Evolutionary conservation across 2,888 invertebrate species (phyloP).

Genomic region (Helleia helle): DNA sequence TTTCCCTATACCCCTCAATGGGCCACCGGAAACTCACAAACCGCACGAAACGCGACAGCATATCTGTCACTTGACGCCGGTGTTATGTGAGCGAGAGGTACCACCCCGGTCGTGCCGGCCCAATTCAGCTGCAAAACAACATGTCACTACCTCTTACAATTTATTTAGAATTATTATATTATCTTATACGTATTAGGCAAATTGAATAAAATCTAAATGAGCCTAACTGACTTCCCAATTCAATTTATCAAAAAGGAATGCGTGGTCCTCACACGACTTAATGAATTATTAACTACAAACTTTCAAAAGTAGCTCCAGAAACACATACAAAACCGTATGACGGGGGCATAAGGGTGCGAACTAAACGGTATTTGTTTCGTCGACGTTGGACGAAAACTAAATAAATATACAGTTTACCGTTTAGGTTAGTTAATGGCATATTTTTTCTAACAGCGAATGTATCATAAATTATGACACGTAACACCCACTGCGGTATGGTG

Average conservation of each 20-base stretch:
- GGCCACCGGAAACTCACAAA: no score
- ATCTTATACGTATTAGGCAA: no score
- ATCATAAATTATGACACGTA: constrained; percentile 61
- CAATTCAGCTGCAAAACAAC: no score
- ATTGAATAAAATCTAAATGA: constrained; percentile 23
- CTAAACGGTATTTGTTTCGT: constrained; percentile 17
- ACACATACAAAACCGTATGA: constrained; percentile 5
- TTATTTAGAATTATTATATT: no score
- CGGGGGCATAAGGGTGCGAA: constrained; percentile 12
- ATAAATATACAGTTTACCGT: constrained; percentile 62
- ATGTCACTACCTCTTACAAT: no score
- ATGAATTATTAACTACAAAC: constrained; percentile 29
- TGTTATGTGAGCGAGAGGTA: no score
- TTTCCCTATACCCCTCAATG: no score
- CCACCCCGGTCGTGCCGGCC: no score
- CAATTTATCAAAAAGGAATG: constrained; percentile 42
- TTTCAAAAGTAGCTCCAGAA: constrained; percentile 11
- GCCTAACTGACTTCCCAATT: constrained; percentile 36
- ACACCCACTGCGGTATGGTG: constrained; percentile 41
- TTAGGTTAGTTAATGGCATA: constrained; percentile 54
- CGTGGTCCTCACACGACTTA: constrained; percentile 25
- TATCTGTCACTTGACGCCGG: no score
- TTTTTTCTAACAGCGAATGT: constrained; percentile 46
- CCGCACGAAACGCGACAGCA: no score
- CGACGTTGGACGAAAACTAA: constrained; percentile 43